Evolutionary conservation across 2,888 invertebrate genomes (phyloP).

Genomic region (Sarcophaga variegata): DNA sequence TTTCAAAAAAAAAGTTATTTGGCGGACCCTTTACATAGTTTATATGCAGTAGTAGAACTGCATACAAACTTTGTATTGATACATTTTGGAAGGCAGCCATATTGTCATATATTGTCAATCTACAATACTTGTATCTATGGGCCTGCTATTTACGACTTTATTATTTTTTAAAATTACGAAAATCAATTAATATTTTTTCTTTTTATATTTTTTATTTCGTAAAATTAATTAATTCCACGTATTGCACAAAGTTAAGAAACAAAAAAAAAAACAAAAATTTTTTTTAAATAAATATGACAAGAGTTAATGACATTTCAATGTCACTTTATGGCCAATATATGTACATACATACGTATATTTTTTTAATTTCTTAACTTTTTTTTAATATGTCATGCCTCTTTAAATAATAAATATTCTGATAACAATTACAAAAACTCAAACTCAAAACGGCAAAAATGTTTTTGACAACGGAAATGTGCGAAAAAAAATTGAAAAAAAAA

Average conservation of each 20-base stretch:
- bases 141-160: too few species aligned
- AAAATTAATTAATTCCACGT: constrained; percentile 56
- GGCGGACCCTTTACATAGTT: too few species aligned
- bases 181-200: too few species aligned
- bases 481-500: constrained; percentile 14
- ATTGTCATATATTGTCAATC: too few species aligned
- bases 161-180: too few species aligned
- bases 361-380: neutral
- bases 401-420: constrained; percentile 34
- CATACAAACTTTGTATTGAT: too few species aligned
- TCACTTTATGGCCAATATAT: constrained; percentile 38
- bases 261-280: neutral
- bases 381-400: constrained; percentile 1
- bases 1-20: too few species aligned
- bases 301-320: constrained; percentile 59
- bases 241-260: neutral
- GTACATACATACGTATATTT: neutral
- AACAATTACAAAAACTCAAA: constrained; percentile 19
- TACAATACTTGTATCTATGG: too few species aligned
- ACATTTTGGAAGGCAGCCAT: too few species aligned
- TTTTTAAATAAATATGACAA: neutral
- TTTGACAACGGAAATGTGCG: constrained; percentile 67
- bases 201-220: neutral
- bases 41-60: too few species aligned
- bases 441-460: neutral